These are phyloP conservation scores for Platanista minor DNA, from an alignment of 2,113 vertebrate genomes.

Conservation along the genomic window DNA sequence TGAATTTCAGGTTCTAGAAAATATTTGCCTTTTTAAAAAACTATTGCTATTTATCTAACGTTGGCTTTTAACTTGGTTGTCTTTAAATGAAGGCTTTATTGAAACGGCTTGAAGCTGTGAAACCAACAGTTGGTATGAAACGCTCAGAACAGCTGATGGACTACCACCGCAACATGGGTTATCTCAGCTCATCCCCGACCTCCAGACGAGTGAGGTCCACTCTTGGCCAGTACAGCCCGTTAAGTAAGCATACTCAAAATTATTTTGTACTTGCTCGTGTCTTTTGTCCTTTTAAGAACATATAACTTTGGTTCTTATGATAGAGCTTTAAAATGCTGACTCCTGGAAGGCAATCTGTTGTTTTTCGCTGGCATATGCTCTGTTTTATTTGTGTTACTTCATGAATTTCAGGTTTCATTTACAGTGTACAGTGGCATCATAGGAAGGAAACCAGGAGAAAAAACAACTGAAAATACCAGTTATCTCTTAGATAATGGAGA, in stretches of 20 bases:
- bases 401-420: not conserved
- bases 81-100: conserved; percentile 86
- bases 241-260: conserved; percentile 70
- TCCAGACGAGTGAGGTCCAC: conserved; percentile 77
- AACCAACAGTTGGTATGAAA: conserved; percentile 89
- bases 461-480: not conserved
- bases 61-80: conserved; percentile 52
- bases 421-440: not conserved
- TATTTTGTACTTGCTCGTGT: not conserved
- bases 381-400: not conserved
- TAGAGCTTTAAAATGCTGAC: not conserved
- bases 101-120: conserved; percentile 92
- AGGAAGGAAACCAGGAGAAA: not conserved
- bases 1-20: conserved; percentile 20
- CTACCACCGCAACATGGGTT: conserved; percentile 87
- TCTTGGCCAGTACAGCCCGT: conserved; percentile 78
- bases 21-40: not conserved
- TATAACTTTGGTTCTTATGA: not conserved
- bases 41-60: not conserved
- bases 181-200: conserved; percentile 75
- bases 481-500: not conserved
- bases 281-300: not conserved
- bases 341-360: not conserved
- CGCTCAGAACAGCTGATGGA: conserved; percentile 90
- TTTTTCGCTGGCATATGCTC: not conserved